A percentile compares a stretch with the other conserved stretches of the same genome.
Evolutionary conservation across 1,140 invertebrate species (phyloP).

Genomic region (Drosophila pectinifera): DNA sequence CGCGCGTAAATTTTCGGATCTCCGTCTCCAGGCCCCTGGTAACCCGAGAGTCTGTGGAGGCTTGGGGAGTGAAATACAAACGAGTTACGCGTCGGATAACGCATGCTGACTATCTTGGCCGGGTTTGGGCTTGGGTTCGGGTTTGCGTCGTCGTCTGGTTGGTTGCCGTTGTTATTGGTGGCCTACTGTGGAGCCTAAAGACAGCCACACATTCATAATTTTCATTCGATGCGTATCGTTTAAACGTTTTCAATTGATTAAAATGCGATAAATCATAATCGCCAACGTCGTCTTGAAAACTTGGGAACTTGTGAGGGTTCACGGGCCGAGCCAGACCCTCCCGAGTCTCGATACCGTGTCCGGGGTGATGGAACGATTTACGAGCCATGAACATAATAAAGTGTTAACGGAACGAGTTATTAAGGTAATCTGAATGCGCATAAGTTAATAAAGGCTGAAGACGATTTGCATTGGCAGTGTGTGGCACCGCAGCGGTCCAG

Average conservation of each 20-base stretch:
- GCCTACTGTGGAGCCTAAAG: slow-evolving; percentile 81
- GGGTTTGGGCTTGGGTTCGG: slow-evolving; percentile 21
- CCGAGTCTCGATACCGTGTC: slow-evolving; percentile 25
- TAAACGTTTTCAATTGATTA: slow-evolving; percentile 85
- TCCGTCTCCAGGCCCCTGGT: slow-evolving; percentile 44
- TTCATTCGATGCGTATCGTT: slow-evolving; percentile 82
- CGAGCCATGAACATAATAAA: slow-evolving; percentile 83
- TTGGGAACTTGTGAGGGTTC: slow-evolving; percentile 25
- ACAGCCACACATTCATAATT: slow-evolving; percentile 84
- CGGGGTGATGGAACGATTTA: slow-evolving; percentile 84
- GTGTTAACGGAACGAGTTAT: slow-evolving; percentile 85
- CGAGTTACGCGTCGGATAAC: slow-evolving; percentile 77
- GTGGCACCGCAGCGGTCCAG: slow-evolving; percentile 7
- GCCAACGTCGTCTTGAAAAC: slow-evolving; percentile 46
- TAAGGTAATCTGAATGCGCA: slow-evolving; percentile 83
- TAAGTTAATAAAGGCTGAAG: slow-evolving; percentile 79
- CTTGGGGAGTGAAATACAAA: slow-evolving; percentile 73
- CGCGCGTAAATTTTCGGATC: slow-evolving; percentile 61
- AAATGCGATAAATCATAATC: slow-evolving; percentile 85
- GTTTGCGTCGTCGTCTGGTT: slow-evolving; percentile 22
- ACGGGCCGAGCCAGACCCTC: slow-evolving; percentile 19
- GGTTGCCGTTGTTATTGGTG: slow-evolving; percentile 49
- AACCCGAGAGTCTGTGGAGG: slow-evolving; percentile 60
- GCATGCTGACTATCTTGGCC: slow-evolving; percentile 62
- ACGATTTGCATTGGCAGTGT: slow-evolving; percentile 64